Evolutionary conservation across 1,140 invertebrate species (phyloP), one percentile per base, ranked within the genome.

Genomic region (Paraescarpia echinospica): DNA sequence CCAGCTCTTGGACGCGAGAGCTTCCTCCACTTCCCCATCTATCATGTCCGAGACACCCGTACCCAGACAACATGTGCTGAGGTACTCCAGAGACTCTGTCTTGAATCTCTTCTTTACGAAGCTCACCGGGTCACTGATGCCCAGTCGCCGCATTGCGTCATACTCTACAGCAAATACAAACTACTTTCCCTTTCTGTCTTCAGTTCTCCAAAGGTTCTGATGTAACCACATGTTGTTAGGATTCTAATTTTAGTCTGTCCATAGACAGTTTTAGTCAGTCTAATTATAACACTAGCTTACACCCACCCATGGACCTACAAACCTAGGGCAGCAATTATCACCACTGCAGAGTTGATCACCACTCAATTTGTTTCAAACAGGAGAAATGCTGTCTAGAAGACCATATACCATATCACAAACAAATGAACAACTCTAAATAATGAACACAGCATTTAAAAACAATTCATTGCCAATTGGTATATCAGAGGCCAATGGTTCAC

Each of bases 1-100:
- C 96, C 97, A 99, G 51, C 97, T 97, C 94, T 97, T 97, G 48
- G 97, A 97, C 22, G 97, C 95, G 93, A 98, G 97, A 92, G 97
- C 97, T 95, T 99, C 98, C 94, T 99, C 98, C 12, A 99, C 96
- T 92, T 98, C 97, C 31, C 97, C 97, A 94, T 98, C 97, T 31
- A 98, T 96, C 96, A 98, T 98, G 94, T 98, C 97, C 89, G 97
- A 97, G 91, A 99, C 96, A 91, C 96, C 96, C 93, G 97, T 96
- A 2, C 98, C 98, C 93, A 98, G 97, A 92, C 97, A 98, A 95
- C 98, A 98, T 18, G 97, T 97, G 92, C 97, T 97, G 22, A 99
- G 96, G 94, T 97, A 97, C 14, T 97, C 96, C 88, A 98, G 95
- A 91, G 97, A 97, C 95, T 98, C 97, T 92, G 95, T 94, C 95